Base-by-base conservation (phyloP, 2,113 vertebrate genomes). In the Scomber colias region DNA sequence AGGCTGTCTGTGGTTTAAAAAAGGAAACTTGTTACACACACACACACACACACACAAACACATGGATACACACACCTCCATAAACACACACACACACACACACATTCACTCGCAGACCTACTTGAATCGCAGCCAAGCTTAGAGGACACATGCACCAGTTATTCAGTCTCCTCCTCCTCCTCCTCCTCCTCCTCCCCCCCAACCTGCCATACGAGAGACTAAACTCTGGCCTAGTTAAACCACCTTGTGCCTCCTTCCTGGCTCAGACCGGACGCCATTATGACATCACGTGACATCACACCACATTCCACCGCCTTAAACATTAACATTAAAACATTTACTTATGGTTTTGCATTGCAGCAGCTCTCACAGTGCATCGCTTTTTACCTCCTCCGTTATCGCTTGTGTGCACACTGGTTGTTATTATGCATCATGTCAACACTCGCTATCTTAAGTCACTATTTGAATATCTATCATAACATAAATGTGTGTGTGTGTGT, bases 171-270 rank as follows among this genome's bases (percentile, higher is more conserved):
- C 15, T 56, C 31, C 21, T 24, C 11, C 19, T n/a, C 35, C 19
- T n/a, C 35, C 0, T 60, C 59, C 15, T 56, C 31, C 21, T 24
- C 11, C 19, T n/a, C 35, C n/a, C 35, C 31, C 21, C 35, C 11
- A 17, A 16, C 35, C 35, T 8, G 35, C 65, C 49, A 49, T 0
- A 31, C 46, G 6, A 49, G 48, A 35, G 72, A 48, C 57, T 51
- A 48, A 71, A 67, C 71, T 63, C 21, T 74, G 78, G 9, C 62
- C 68, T 73, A 59, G 57, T 73, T 68, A 77, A 81, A 54, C 6
- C 5, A 7, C n/a, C 9, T 2, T 71, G 51, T 63, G 82, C 11
- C 51, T 1, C 1, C 31, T 35, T 8, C 21, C 21, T 7, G 6
- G 0, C 30, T 56, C 11, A 21, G 21, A 59, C 27, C 5, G 3